These are phyloP conservation scores for Hippocampus barbouri DNA, from an alignment of 2,113 vertebrate species.

Conservation along the genomic window DNA sequence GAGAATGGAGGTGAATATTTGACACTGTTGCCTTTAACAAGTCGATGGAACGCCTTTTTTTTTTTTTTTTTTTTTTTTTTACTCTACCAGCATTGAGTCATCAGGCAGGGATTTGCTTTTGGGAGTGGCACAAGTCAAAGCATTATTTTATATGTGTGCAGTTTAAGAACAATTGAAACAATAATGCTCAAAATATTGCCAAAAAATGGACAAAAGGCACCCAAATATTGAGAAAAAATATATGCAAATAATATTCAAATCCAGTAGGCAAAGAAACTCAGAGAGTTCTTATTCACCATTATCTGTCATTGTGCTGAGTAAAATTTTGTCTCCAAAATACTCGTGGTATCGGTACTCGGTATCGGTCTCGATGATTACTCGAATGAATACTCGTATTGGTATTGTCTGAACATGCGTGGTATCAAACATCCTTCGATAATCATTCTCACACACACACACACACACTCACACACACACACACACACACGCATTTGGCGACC, in stretches of 20 bases:
- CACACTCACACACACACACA: neutral
- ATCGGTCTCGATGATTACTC: too few relatives aligned
- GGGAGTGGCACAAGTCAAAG: neutral
- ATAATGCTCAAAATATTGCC: neutral
- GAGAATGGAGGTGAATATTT: neutral
- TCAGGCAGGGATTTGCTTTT: neutral
- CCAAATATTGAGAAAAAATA: neutral
- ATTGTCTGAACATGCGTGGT: too few relatives aligned
- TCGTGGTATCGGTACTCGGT: too few relatives aligned
- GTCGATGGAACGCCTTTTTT: neutral
- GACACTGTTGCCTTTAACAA: neutral
- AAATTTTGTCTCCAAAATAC: too few relatives aligned
- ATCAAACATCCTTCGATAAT: too few relatives aligned
- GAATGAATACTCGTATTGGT: too few relatives aligned
- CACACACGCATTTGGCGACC: slow-evolving; percentile 2
- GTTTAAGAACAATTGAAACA: neutral
- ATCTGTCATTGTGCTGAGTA: too few relatives aligned
- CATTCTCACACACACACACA: too few relatives aligned
- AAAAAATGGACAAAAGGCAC: neutral
- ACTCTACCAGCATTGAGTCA: neutral
- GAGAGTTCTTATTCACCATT: too few relatives aligned
- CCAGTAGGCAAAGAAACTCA: neutral
- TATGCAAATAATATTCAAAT: neutral
- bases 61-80: neutral
- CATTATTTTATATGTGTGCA: neutral